A percentile compares a stretch with the other conserved stretches of the same genome.
phyloP scores from a whole-genome alignment of 2,113 vertebrate genomes.

The Panurus biarmicus region DNA sequence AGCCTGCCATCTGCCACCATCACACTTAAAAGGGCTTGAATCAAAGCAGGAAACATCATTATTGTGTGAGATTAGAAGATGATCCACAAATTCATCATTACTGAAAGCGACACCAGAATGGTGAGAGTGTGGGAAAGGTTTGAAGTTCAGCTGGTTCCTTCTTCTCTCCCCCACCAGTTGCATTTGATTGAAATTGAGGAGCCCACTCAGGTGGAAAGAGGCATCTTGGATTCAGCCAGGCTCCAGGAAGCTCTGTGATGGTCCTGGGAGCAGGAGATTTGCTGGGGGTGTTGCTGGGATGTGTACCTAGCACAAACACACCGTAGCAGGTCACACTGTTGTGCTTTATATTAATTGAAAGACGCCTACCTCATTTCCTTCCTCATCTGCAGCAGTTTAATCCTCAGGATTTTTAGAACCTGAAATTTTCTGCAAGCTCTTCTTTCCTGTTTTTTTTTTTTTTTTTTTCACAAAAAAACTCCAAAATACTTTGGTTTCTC shows the following conservation, averaged over 20 bases:
- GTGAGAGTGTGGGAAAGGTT: neutral
- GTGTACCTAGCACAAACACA: neutral
- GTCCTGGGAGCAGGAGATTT: neutral
- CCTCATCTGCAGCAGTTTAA: neutral
- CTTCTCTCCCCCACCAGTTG: neutral
- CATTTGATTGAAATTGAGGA: neutral
- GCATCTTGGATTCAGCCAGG: neutral
- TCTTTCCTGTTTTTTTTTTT: neutral
- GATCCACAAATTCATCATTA: neutral
- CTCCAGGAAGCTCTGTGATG: neutral
- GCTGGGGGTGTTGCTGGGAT: neutral
- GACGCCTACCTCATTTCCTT: neutral
- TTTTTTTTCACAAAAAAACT: neutral
- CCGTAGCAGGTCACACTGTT: neutral
- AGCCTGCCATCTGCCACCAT: constrained; percentile 36
- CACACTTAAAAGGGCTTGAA: constrained; percentile 4
- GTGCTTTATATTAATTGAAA: constrained; percentile 25
- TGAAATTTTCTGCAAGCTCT: neutral
- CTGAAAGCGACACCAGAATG: neutral
- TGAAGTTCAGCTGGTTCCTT: neutral
- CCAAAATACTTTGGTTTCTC: neutral
- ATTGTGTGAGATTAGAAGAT: neutral
- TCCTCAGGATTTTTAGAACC: neutral
- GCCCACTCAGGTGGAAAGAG: neutral
- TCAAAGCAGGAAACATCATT: neutral